These are phyloP conservation scores for Muricea muricata DNA, from an alignment of 92 coral and sea anemone species.

Conservation along the genomic window DNA sequence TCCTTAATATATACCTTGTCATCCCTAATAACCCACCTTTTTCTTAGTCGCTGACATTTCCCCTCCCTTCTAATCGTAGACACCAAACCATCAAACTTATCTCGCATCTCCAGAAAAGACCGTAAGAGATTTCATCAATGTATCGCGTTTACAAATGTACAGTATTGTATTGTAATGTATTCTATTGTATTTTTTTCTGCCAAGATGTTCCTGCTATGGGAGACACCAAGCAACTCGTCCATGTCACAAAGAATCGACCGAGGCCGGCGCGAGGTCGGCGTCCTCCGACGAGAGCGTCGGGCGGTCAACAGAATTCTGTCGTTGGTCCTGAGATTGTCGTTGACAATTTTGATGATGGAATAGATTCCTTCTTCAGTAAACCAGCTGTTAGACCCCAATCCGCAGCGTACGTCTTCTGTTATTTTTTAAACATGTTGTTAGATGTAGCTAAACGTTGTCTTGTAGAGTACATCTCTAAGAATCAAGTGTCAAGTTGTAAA, in stretches of 20 bases:
- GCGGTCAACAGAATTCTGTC: slow-evolving; percentile 73
- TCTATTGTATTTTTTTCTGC: neutral
- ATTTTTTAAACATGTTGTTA: neutral
- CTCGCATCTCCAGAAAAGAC: no score
- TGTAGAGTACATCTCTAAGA: no score
- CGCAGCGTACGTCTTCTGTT: slow-evolving; percentile 66
- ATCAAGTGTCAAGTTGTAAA: no score
- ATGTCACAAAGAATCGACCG: slow-evolving; percentile 83
- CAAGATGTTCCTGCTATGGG: slow-evolving; percentile 67
- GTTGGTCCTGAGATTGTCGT: slow-evolving; percentile 63
- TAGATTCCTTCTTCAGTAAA: slow-evolving; percentile 81
- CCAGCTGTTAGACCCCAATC: slow-evolving; percentile 45
- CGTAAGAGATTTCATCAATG: no score
- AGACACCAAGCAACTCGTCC: slow-evolving; percentile 75
- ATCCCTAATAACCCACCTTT: no score
- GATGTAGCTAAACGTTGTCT: no score
- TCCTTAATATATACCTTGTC: no score
- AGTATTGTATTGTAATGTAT: neutral
- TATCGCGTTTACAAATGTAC: no score
- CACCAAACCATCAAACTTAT: no score
- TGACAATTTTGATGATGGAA: slow-evolving; percentile 57
- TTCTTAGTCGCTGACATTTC: no score
- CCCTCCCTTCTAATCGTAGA: no score
- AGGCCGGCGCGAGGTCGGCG: slow-evolving; percentile 94
- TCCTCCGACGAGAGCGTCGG: slow-evolving; percentile 91